Percentiles rank a stretch among this genome's conserved stretches.
These are phyloP conservation scores for Drosophila teissieri DNA, from an alignment of 1,140 invertebrate species.

Conservation along the genomic window DNA sequence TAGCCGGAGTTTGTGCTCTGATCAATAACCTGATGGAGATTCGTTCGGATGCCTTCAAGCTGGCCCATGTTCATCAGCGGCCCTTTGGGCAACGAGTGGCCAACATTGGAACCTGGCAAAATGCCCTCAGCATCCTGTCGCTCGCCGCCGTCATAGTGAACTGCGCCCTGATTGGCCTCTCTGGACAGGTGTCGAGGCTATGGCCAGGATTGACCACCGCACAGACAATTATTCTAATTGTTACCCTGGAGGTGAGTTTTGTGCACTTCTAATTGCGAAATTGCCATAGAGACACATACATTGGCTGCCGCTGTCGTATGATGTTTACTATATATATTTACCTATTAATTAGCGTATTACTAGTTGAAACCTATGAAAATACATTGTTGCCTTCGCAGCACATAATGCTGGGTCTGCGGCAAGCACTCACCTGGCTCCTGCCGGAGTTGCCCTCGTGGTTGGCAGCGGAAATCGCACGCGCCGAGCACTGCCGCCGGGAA, in stretches of 20 bases:
- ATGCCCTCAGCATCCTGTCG: constrained; percentile 97
- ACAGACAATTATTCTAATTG: constrained; percentile 94
- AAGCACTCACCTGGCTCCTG: constrained; percentile 89
- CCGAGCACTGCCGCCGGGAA: constrained; percentile 91
- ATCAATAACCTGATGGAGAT: constrained; percentile 98
- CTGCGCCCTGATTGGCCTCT: constrained; percentile 96
- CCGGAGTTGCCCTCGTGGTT: constrained; percentile 97
- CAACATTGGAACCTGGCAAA: constrained; percentile 98
- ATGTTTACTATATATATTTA: too few relatives aligned
- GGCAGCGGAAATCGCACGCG: constrained; percentile 94
- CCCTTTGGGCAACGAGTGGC: constrained; percentile 96
- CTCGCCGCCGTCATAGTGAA: constrained; percentile 96
- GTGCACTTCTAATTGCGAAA: too few relatives aligned
- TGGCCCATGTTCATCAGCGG: constrained; percentile 96
- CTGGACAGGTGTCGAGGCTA: constrained; percentile 94
- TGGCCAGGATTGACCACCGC: constrained; percentile 94
- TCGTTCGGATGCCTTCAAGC: constrained; percentile 97
- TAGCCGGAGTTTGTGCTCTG: constrained; percentile 96
- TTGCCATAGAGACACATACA: too few relatives aligned
- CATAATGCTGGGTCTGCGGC: constrained; percentile 93
- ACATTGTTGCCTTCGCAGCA: constrained; percentile 87
- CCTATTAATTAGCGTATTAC: too few relatives aligned
- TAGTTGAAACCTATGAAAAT: too few relatives aligned
- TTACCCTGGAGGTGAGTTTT: constrained; percentile 89
- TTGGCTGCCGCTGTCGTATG: too few relatives aligned